Conservation (phyloP, 2,113 vertebrate species). For the Phalacrocorax brasilianus region DNA sequence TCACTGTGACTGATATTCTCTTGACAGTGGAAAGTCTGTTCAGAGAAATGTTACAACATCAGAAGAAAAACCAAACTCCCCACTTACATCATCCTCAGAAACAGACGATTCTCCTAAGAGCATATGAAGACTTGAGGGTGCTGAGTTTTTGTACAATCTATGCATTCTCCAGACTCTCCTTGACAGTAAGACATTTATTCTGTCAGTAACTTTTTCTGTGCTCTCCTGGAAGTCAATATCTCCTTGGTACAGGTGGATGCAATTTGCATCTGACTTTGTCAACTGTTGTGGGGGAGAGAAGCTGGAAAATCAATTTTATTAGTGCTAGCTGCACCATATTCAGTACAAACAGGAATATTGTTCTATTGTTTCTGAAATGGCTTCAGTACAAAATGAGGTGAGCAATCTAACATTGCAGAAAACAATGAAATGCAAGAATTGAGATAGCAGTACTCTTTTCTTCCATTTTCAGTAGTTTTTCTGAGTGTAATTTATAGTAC, state of each 20-base stretch:
- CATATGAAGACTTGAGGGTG: background rate
- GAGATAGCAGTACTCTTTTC: background rate
- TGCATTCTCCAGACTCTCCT: background rate
- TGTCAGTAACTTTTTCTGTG: background rate
- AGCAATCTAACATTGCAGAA: background rate
- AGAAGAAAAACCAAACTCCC: background rate
- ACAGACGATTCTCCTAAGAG: background rate
- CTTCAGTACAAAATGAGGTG: background rate
- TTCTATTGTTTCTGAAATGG: constrained; percentile 2
- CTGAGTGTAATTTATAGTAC: background rate
- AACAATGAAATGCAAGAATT: background rate
- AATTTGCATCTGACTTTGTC: constrained; percentile 57
- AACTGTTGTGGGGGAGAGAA: background rate
- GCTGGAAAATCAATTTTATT: constrained; percentile 45
- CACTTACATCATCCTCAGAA: background rate
- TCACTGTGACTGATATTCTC: background rate
- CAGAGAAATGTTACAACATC: background rate
- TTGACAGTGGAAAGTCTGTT: background rate
- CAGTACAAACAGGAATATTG: background rate
- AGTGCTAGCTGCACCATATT: background rate
- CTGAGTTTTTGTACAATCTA: background rate
- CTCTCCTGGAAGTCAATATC: constrained; percentile 4
- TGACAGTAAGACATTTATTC: background rate
- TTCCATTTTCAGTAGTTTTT: background rate
- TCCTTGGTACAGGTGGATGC: constrained; percentile 36